Conservation (phyloP, 2,797 vertebrate genomes). For the Schizothorax lantsangensis region DNA sequence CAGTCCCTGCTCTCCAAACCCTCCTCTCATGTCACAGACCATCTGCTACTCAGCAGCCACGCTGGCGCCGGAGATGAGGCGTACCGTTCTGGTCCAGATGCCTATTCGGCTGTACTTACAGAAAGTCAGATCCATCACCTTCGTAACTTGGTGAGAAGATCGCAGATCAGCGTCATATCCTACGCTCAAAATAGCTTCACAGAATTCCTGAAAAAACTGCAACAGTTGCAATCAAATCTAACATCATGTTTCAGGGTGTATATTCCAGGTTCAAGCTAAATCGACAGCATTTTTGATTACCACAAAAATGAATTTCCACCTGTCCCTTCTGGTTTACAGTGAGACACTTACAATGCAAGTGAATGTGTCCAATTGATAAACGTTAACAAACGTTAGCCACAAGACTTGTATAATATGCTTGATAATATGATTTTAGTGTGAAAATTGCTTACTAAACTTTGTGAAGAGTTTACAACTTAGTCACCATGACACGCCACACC, state of each 20-base stretch:
- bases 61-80: slow-evolving; percentile 78
- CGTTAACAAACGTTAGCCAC: neutral
- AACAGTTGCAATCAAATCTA: neutral
- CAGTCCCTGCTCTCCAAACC: slow-evolving; percentile 76
- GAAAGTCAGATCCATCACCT: slow-evolving; percentile 49
- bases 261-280: neutral
- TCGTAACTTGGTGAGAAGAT: slow-evolving; percentile 40
- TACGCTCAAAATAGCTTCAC: neutral
- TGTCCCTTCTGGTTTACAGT: neutral
- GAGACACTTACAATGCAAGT: neutral
- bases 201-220: neutral
- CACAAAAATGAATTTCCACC: neutral
- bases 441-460: neutral
- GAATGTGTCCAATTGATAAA: neutral
- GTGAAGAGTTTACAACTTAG: neutral
- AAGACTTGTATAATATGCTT: neutral
- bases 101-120: slow-evolving; percentile 63
- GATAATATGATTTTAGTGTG: neutral
- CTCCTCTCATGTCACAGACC: slow-evolving; percentile 80
- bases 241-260: neutral
- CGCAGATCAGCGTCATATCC: neutral
- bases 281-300: neutral
- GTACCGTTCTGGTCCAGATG: slow-evolving; percentile 74
- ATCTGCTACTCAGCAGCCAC: slow-evolving; percentile 82
- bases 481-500: neutral